These are phyloP conservation scores for Loxodonta africana DNA, from an alignment of 2,113 vertebrate species.

Conservation along the genomic window DNA sequence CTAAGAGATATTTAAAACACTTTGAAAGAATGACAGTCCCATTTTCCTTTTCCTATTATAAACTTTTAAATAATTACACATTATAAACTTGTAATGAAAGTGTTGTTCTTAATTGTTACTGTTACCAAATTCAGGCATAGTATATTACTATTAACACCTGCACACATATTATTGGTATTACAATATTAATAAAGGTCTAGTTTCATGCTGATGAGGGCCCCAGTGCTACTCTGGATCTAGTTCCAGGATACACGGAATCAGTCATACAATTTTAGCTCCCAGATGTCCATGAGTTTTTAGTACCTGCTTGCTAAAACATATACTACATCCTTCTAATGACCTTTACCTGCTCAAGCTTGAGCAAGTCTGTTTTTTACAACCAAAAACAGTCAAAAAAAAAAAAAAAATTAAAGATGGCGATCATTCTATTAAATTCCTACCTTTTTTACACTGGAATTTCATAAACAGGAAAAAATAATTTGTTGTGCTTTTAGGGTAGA, in stretches of 20 bases:
- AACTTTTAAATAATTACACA: not conserved
- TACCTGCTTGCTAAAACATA: not conserved
- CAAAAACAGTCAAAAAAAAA: conserved; percentile 29
- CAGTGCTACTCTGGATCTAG: not conserved
- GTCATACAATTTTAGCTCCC: not conserved
- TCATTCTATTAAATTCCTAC: not conserved
- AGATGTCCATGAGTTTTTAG: not conserved
- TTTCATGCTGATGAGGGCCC: not conserved
- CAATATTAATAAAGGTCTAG: not conserved
- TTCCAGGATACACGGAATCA: not conserved
- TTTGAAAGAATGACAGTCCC: not conserved
- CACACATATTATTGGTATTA: not conserved
- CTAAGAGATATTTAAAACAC: not conserved
- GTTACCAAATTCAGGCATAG: not conserved
- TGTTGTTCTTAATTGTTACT: not conserved
- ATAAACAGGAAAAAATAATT: not conserved
- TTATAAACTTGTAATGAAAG: not conserved
- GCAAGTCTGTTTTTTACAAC: not conserved
- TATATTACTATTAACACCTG: not conserved
- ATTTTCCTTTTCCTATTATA: not conserved
- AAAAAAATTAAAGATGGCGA: conserved; percentile 2
- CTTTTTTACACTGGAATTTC: not conserved
- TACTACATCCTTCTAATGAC: not conserved
- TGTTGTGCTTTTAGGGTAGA: not conserved
- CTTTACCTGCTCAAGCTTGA: not conserved